These are phyloP conservation scores for Carabus problematicus DNA, from an alignment of 2,888 invertebrate genomes.

Conservation along the genomic window DNA sequence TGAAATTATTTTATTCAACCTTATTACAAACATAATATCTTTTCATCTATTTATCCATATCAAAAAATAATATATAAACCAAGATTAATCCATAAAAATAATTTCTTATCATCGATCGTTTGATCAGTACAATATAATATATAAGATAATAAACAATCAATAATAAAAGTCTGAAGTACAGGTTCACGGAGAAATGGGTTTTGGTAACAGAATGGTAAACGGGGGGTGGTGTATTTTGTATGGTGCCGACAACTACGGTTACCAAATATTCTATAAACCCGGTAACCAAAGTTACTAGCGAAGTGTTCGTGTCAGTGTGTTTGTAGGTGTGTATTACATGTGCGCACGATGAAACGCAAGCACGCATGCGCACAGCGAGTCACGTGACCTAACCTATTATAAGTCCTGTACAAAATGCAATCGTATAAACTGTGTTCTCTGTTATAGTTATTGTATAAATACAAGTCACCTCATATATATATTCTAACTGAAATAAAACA, in stretches of 20 bases:
- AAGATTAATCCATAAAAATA: conserved; percentile 35
- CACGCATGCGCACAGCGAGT: conserved; percentile 26
- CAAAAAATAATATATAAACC: conserved; percentile 42
- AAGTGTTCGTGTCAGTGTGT: conserved; percentile 9
- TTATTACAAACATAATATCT: conserved; percentile 43
- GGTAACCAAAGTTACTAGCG: neutral
- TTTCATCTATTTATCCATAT: conserved; percentile 40
- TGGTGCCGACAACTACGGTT: conserved; percentile 14
- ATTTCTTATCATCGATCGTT: conserved; percentile 21
- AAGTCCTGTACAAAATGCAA: too few species aligned
- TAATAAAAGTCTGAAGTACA: conserved; percentile 36
- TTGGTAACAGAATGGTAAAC: conserved; percentile 43
- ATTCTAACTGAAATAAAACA: too few species aligned
- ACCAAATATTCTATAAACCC: neutral
- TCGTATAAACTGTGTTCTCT: too few species aligned
- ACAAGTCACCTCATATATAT: too few species aligned
- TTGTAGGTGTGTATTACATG: conserved; percentile 25
- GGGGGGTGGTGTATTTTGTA: conserved; percentile 22
- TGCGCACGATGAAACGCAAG: conserved; percentile 22
- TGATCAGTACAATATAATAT: conserved; percentile 35
- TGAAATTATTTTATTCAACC: conserved; percentile 42
- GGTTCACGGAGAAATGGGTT: conserved; percentile 19
- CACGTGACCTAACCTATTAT: too few species aligned
- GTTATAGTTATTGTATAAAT: too few species aligned
- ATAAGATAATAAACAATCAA: conserved; percentile 40